A percentile compares a stretch with the other conserved stretches of the same genome.
Conservation (phyloP, 1,140 invertebrate species). For the Pseudomyrmex sp. region DNA sequence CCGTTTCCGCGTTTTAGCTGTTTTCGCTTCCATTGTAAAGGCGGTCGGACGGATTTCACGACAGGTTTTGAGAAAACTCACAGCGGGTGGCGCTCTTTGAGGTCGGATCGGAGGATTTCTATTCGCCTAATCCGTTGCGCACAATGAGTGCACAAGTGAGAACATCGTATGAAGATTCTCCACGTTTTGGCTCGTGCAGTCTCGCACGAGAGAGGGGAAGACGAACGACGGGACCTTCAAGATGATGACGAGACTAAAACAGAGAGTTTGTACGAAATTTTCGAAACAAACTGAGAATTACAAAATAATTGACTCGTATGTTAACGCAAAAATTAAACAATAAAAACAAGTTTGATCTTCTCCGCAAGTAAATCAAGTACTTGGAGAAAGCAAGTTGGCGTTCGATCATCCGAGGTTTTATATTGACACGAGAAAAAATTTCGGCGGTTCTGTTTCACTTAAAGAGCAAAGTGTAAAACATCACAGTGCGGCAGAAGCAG, state of each 20-base stretch:
- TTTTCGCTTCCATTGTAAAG: slow-evolving; percentile 57
- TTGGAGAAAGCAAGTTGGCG: not conserved
- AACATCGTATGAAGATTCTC: not conserved
- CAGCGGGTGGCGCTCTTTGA: slow-evolving; percentile 68
- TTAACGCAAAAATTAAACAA: not conserved
- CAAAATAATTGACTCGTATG: not conserved
- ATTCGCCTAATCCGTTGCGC: slow-evolving; percentile 70
- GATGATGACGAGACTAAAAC: not conserved
- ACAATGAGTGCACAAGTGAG: slow-evolving; percentile 45
- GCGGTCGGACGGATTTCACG: slow-evolving; percentile 67
- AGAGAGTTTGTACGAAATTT: too few relatives aligned
- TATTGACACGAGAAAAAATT: slow-evolving; percentile 25
- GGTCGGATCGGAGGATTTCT: slow-evolving; percentile 67
- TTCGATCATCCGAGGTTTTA: slow-evolving; percentile 6
- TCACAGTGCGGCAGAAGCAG: slow-evolving; percentile 10
- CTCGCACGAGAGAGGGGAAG: not conserved
- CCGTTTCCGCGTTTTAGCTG: slow-evolving; percentile 60
- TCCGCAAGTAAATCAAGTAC: too few relatives aligned
- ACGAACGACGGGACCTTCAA: not conserved
- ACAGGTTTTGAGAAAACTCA: slow-evolving; percentile 78
- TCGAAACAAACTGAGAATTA: not conserved
- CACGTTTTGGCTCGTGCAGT: slow-evolving; percentile 37
- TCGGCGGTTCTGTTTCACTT: slow-evolving; percentile 16
- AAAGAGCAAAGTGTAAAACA: slow-evolving; percentile 46
- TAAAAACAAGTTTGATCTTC: too few relatives aligned